A percentile compares a stretch with the other conserved stretches of the same genome.
phyloP scores from a whole-genome alignment of 2,888 invertebrate species.

The Dicyrtomina minuta region DNA sequence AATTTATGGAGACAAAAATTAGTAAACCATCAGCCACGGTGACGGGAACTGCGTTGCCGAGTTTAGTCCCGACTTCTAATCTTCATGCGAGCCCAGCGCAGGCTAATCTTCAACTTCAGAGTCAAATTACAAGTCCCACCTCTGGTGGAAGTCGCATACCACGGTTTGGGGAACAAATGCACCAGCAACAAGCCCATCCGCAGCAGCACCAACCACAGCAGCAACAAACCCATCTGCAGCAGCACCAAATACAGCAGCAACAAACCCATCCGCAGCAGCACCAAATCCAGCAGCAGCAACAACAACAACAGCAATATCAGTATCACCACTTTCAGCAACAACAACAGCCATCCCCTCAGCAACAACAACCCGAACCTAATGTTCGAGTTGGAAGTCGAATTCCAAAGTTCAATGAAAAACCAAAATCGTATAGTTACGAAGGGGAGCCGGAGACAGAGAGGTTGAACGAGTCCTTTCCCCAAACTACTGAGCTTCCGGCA shows the following conservation, averaged over 20 bases:
- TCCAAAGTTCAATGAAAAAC: slow-evolving; percentile 37
- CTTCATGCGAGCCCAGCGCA: neutral
- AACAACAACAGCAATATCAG: neutral
- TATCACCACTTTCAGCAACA: neutral
- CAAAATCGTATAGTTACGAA: neutral
- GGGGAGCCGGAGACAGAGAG: slow-evolving; percentile 16
- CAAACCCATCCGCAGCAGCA: neutral
- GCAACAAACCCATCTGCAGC: neutral
- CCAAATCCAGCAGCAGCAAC: neutral
- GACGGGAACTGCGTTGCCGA: neutral
- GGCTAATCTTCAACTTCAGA: too few species aligned
- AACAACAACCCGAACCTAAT: too few species aligned
- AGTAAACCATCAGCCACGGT: neutral
- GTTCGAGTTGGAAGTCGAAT: slow-evolving; percentile 39
- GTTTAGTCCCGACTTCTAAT: too few species aligned
- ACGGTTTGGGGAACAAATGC: slow-evolving; percentile 12
- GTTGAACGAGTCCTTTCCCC: neutral
- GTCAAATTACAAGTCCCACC: neutral
- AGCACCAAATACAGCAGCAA: neutral
- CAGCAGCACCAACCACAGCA: neutral
- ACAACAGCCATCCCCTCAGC: neutral
- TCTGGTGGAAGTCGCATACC: slow-evolving; percentile 20
- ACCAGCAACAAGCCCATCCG: neutral
- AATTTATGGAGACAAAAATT: neutral
- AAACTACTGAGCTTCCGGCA: neutral